Conservation (phyloP, 2,113 vertebrate genomes). For the Amblyornis subalaris region DNA sequence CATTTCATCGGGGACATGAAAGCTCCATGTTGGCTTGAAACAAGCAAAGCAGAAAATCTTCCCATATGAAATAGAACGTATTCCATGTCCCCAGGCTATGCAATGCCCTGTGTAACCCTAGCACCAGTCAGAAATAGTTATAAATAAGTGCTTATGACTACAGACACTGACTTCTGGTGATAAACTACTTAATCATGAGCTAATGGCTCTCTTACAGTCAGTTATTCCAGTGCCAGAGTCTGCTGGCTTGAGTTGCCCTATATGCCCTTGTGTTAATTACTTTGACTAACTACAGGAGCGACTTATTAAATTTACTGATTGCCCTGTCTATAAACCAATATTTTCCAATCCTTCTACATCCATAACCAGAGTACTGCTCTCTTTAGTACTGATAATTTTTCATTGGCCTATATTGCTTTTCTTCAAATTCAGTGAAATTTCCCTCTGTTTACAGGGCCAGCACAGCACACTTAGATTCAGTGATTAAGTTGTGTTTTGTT, state of each 20-base stretch:
- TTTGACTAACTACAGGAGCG: slow-evolving; percentile 68
- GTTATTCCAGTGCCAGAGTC: slow-evolving; percentile 25
- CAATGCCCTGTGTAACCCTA: neutral
- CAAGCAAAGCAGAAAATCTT: neutral
- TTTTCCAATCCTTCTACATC: slow-evolving; percentile 9
- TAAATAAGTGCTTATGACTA: slow-evolving; percentile 26
- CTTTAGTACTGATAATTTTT: neutral
- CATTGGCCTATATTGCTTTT: neutral
- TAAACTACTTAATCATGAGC: slow-evolving; percentile 62
- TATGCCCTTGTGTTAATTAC: slow-evolving; percentile 70
- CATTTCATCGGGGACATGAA: neutral
- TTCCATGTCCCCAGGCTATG: neutral
- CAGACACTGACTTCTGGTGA: slow-evolving; percentile 34
- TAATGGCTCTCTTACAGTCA: slow-evolving; percentile 50
- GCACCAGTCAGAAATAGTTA: slow-evolving; percentile 12
- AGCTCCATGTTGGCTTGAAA: neutral
- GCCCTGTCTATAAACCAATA: slow-evolving; percentile 57
- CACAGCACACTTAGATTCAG: neutral
- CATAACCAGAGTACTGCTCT: neutral
- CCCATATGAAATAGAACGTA: neutral
- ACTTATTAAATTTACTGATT: slow-evolving; percentile 74
- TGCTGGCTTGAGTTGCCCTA: slow-evolving; percentile 43
- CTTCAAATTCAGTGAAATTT: neutral
- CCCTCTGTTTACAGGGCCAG: neutral
- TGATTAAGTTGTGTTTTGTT: neutral